phyloP scores from a whole-genome alignment of 2,113 vertebrate genomes.

The Vidua chalybeata region DNA sequence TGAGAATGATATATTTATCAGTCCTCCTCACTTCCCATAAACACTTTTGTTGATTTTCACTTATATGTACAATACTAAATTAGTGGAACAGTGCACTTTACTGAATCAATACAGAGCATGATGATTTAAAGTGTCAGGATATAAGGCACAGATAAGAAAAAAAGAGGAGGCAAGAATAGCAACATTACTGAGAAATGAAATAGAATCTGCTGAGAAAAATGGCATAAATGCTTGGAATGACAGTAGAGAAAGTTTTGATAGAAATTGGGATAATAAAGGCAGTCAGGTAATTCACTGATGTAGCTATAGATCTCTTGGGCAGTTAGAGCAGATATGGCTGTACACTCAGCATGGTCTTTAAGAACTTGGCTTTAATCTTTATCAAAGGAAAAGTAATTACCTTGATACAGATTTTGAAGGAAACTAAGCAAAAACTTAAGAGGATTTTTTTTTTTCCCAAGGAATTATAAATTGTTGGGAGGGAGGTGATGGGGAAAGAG shows the following conservation, averaged over 20 bases:
- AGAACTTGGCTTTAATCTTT: constrained; percentile 13
- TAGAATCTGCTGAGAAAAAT: constrained; percentile 47
- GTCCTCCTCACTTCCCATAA: constrained; percentile 10
- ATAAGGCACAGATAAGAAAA: not conserved
- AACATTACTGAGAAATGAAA: constrained; percentile 36
- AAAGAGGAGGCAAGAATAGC: constrained; percentile 15
- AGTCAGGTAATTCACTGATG: constrained; percentile 44
- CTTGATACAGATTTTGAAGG: not conserved
- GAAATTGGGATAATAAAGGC: constrained; percentile 51
- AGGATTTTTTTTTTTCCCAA: not conserved
- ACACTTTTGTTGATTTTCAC: constrained; percentile 48
- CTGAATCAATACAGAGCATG: constrained; percentile 38
- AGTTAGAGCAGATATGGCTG: constrained; percentile 21
- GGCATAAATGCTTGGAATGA: constrained; percentile 40
- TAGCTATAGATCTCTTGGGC: constrained; percentile 28
- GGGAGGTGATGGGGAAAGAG: not conserved
- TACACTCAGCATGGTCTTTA: not conserved
- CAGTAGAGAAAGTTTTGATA: constrained; percentile 39
- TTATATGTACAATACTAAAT: constrained; percentile 18
- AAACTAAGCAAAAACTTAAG: not conserved
- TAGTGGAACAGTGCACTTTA: constrained; percentile 30
- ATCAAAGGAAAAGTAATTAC: constrained; percentile 28
- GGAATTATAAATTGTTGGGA: not conserved
- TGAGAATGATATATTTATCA: not conserved
- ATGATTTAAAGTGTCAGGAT: constrained; percentile 64